Evolutionary conservation across 1,140 invertebrate genomes (phyloP).

Genomic region (Caenorhabditis briggsae): DNA sequence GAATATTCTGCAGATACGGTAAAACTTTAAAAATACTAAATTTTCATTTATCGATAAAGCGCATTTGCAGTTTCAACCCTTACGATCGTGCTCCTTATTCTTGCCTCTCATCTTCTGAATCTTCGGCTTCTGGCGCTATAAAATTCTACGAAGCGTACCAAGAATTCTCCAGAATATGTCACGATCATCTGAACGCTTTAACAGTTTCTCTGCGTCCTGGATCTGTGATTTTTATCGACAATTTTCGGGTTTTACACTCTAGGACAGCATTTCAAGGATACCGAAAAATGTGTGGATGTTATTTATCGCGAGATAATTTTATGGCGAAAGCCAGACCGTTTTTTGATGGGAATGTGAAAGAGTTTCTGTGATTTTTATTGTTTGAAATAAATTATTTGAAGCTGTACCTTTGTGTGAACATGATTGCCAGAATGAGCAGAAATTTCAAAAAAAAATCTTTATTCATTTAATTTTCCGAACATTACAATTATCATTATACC

Average conservation of each 20-base stretch:
- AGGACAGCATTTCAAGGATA: conserved; percentile 79
- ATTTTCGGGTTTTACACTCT: conserved; percentile 85
- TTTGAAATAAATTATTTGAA: not conserved
- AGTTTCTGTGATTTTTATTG: not conserved
- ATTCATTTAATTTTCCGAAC: no score
- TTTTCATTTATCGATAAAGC: conserved; percentile 37
- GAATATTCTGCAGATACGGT: conserved; percentile 75
- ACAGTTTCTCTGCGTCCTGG: conserved; percentile 82
- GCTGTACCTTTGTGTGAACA: no score
- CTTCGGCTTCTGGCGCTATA: conserved; percentile 79
- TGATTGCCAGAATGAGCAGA: no score
- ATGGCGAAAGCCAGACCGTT: conserved; percentile 72
- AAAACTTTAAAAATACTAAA: not conserved
- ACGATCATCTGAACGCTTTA: conserved; percentile 80
- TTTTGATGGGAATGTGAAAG: not conserved
- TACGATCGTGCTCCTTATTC: conserved; percentile 82
- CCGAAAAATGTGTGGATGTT: conserved; percentile 73
- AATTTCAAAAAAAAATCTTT: no score
- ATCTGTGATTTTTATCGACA: conserved; percentile 84
- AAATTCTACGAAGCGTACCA: conserved; percentile 82
- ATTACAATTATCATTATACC: no score
- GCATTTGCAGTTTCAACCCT: conserved; percentile 81
- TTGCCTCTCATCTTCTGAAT: conserved; percentile 51
- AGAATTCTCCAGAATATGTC: conserved; percentile 81
- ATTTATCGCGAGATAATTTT: conserved; percentile 72